These are phyloP conservation scores for Mesochorus sp. DNA, from an alignment of 2,888 invertebrate species.

Conservation along the genomic window DNA sequence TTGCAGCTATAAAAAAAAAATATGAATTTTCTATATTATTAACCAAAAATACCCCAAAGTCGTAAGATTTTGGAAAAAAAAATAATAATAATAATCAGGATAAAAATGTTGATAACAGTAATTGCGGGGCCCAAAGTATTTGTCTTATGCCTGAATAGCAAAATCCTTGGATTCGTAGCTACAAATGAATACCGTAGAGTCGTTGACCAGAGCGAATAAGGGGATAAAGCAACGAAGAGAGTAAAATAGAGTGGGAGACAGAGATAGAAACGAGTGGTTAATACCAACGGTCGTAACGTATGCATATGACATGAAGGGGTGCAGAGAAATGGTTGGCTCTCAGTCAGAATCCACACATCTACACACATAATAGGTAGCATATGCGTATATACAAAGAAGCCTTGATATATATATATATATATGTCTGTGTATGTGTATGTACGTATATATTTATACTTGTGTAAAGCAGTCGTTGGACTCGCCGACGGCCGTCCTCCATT, in stretches of 20 bases:
- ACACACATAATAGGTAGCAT: background rate
- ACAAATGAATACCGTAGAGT: conserved; percentile 5
- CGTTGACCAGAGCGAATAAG: conserved; percentile 11
- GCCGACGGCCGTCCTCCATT: conserved; percentile 73
- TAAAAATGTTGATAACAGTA: background rate
- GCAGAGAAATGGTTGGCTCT: conserved; percentile 66
- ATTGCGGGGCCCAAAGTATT: background rate
- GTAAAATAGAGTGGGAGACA: conserved; percentile 11
- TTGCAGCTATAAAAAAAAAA: too few species aligned
- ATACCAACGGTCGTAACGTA: conserved; percentile 69
- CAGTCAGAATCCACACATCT: conserved; percentile 36
- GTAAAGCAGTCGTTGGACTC: conserved; percentile 57
- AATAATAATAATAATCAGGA: background rate
- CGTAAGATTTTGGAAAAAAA: too few species aligned
- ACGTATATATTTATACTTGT: conserved; percentile 62
- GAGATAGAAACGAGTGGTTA: conserved; percentile 56
- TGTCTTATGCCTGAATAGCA: too few species aligned
- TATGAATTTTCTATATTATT: too few species aligned
- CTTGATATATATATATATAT: conserved; percentile 5
- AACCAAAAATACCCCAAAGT: too few species aligned
- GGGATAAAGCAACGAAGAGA: background rate
- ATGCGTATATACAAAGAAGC: background rate
- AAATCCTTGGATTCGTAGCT: conserved; percentile 22
- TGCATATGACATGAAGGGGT: conserved; percentile 74
- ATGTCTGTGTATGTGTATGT: conserved; percentile 48